phyloP scores from a whole-genome alignment of 2,888 invertebrate genomes.

The Podotricha telesiphe region DNA sequence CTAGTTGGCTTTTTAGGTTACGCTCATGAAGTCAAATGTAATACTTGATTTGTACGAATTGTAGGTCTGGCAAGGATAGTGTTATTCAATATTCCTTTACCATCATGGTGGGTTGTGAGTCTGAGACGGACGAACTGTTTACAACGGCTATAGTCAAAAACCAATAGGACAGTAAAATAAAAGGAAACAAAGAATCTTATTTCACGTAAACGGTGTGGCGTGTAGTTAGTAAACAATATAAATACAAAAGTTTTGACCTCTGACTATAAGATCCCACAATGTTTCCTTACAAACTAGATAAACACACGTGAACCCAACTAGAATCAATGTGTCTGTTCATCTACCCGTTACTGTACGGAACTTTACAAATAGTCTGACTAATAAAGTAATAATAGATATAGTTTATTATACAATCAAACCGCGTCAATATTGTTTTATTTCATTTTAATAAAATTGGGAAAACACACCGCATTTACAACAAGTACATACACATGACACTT shows the following conservation, averaged over 20 bases:
- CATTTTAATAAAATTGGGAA: no score
- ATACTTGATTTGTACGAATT: not conserved
- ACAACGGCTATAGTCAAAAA: no score
- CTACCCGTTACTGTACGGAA: not conserved
- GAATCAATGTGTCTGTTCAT: conserved; percentile 5
- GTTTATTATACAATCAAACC: not conserved
- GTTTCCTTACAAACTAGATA: conserved; percentile 3
- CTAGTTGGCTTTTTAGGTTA: not conserved
- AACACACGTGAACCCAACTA: not conserved
- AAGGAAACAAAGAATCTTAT: no score
- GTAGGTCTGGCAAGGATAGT: not conserved
- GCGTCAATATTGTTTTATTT: no score
- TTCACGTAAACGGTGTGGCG: no score
- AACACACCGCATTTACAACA: no score
- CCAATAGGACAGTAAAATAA: no score
- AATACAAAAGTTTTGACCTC: not conserved
- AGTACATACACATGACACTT: no score
- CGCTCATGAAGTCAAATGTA: not conserved
- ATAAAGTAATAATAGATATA: not conserved
- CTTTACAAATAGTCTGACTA: not conserved
- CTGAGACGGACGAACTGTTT: no score
- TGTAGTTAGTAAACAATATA: not conserved
- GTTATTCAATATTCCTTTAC: no score
- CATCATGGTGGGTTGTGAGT: no score
- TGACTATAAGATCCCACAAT: not conserved